Evolutionary conservation across 2,797 vertebrate genomes (phyloP).

Genomic region (Garrulus glandarius): DNA sequence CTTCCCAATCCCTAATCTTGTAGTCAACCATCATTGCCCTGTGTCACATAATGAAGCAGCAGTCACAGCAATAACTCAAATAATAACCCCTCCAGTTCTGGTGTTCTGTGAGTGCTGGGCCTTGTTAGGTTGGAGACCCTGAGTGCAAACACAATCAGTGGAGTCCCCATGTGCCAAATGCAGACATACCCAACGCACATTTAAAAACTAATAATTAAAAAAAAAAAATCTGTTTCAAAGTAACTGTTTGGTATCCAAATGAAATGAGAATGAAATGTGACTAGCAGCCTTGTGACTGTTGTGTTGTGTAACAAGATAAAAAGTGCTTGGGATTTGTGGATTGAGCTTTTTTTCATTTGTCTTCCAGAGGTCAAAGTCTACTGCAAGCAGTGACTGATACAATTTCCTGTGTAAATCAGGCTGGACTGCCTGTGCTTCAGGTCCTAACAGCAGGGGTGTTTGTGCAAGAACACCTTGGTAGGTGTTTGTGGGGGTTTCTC

Average conservation of each 20-base stretch:
- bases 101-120: not conserved
- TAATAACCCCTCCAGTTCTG: not conserved
- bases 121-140: not conserved
- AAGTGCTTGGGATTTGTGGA: conserved; percentile 39
- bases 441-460: not conserved
- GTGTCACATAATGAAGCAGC: not conserved
- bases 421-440: not conserved
- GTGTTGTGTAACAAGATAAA: conserved; percentile 60
- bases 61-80: not conserved
- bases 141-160: not conserved
- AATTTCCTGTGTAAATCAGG: not conserved
- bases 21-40: not conserved
- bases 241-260: not conserved
- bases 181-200: not conserved
- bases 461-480: not conserved
- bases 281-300: conserved; percentile 27
- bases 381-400: not conserved
- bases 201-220: not conserved
- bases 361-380: conserved; percentile 55
- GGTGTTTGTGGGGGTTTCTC: not conserved
- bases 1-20: not conserved
- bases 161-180: not conserved
- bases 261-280: not conserved
- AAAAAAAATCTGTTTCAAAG: not conserved
- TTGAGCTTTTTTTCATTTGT: conserved; percentile 38